These are phyloP conservation scores for Leptopilina myrica DNA, from an alignment of 2,888 invertebrate genomes.

Conservation along the genomic window DNA sequence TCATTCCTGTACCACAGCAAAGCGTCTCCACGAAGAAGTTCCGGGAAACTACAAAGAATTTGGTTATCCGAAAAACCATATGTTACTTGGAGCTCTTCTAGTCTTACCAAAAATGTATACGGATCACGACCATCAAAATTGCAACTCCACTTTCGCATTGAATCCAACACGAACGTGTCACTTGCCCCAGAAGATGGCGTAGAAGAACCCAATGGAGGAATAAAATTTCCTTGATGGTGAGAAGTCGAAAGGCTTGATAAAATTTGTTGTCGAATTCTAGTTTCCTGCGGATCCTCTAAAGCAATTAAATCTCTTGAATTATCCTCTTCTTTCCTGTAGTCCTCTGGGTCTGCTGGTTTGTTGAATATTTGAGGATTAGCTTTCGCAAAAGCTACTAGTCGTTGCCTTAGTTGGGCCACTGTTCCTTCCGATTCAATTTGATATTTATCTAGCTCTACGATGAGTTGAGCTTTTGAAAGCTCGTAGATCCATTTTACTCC, in stretches of 20 bases:
- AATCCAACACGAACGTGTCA: neutral
- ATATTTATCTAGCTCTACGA: fast-evolving
- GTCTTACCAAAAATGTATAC: neutral
- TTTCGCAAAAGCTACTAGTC: neutral
- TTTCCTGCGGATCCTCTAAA: neutral
- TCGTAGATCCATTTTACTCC: neutral
- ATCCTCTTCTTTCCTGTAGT: neutral
- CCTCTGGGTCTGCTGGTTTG: neutral
- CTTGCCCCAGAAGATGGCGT: neutral
- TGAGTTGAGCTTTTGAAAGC: neutral
- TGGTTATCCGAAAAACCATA: neutral
- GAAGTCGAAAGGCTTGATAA: too few relatives aligned
- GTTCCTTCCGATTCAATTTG: neutral
- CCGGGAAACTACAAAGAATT: neutral
- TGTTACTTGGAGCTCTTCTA: neutral
- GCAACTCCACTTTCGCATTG: neutral
- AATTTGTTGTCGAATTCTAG: too few relatives aligned
- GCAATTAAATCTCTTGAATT: neutral
- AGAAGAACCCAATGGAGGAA: too few relatives aligned
- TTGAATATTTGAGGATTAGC: neutral
- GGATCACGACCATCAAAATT: neutral
- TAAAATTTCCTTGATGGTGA: too few relatives aligned
- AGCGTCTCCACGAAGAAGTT: neutral
- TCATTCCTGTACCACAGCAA: neutral
- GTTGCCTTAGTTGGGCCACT: neutral